phyloP scores from a whole-genome alignment of 2,888 invertebrate genomes.

The Andrena minutula region DNA sequence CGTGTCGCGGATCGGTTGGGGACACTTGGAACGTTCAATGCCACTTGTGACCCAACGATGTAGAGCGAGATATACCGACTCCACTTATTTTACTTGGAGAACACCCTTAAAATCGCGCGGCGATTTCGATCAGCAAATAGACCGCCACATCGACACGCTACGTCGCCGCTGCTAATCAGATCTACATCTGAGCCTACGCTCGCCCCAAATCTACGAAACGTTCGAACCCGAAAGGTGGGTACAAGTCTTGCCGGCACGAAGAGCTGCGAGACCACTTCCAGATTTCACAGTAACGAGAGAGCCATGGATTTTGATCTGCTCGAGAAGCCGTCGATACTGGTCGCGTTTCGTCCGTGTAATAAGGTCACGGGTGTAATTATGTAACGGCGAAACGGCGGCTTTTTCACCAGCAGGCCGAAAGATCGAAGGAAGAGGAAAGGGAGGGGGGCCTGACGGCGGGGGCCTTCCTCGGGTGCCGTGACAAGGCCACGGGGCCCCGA shows the following conservation, averaged over 20 bases:
- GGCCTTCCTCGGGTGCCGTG: background rate
- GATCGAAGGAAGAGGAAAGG: conserved; percentile 10
- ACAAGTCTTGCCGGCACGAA: no score
- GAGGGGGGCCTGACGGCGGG: conserved; percentile 23
- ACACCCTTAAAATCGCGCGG: conserved; percentile 3
- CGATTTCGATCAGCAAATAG: background rate
- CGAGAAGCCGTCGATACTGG: conserved; percentile 8
- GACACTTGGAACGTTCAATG: conserved; percentile 24
- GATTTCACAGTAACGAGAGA: background rate
- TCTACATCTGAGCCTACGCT: background rate
- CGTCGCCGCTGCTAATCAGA: background rate
- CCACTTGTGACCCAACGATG: conserved; percentile 36
- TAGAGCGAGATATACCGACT: conserved; percentile 46
- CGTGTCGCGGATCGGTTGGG: conserved; percentile 8
- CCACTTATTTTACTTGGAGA: conserved; percentile 47
- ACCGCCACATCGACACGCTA: background rate
- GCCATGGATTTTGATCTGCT: conserved; percentile 23
- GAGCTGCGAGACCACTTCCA: no score
- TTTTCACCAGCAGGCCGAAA: conserved; percentile 17
- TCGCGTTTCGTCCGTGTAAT: conserved; percentile 50
- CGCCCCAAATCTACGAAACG: no score
- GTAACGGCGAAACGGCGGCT: conserved; percentile 39
- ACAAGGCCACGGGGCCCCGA: conserved; percentile 36
- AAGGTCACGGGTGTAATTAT: conserved; percentile 59
- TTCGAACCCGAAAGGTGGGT: no score